Conservation (phyloP, 1,140 invertebrate genomes). For the Tetraneura akinire region DNA sequence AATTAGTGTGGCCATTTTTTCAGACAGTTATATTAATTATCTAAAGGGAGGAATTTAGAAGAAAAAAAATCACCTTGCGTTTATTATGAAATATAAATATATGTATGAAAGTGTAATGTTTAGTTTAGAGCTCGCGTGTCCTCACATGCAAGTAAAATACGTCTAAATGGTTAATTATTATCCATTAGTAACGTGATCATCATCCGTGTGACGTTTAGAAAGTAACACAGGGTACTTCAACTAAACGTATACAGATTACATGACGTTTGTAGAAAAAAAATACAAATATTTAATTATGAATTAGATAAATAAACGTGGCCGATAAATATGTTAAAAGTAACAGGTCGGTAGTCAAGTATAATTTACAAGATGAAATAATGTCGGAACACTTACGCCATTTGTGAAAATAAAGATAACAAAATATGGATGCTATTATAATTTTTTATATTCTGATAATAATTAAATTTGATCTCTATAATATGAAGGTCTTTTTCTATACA, state of each 20-base stretch:
- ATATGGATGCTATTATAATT: no score
- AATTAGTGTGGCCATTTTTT: constrained; percentile 4
- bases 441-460: no score
- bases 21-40: background rate
- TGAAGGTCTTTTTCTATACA: no score
- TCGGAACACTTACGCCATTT: no score
- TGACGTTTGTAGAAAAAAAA: background rate
- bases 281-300: constrained; percentile 31
- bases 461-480: no score
- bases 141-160: background rate
- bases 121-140: constrained; percentile 25
- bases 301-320: constrained; percentile 23
- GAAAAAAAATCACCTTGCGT: constrained; percentile 31
- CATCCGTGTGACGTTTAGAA: constrained; percentile 41
- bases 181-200: constrained; percentile 47
- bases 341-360: background rate
- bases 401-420: no score
- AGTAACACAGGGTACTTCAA: constrained; percentile 35
- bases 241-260: constrained; percentile 28
- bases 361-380: no score
- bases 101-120: constrained; percentile 28
- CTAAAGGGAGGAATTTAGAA: constrained; percentile 11
- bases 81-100: background rate
- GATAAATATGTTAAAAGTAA: background rate
- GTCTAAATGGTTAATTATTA: constrained; percentile 42